Conservation (phyloP, 2,113 vertebrate genomes). For the Microcebus jonahi region DNA sequence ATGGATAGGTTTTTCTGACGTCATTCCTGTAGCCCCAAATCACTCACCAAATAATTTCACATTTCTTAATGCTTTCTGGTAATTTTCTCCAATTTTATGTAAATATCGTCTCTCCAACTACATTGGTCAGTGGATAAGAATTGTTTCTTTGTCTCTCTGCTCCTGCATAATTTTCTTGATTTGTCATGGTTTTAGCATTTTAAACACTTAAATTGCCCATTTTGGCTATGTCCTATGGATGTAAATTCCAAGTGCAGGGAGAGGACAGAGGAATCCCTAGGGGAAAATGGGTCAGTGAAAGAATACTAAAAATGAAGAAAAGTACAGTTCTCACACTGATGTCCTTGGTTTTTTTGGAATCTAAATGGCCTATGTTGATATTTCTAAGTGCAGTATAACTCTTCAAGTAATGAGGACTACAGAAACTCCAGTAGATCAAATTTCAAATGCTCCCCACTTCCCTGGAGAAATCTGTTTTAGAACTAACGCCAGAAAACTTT, state of each 20-base stretch:
- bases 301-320: neutral
- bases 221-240: neutral
- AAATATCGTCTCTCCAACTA: neutral
- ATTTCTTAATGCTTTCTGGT: slow-evolving; percentile 18
- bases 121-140: neutral
- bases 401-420: neutral
- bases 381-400: slow-evolving; percentile 29
- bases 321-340: neutral
- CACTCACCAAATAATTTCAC: neutral
- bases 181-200: slow-evolving; percentile 11
- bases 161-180: slow-evolving; percentile 21
- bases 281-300: neutral
- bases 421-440: neutral
- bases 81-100: slow-evolving; percentile 47
- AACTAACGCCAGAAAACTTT: neutral
- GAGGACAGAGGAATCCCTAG: neutral
- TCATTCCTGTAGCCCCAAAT: neutral
- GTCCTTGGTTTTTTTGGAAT: neutral
- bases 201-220: neutral
- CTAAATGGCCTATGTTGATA: neutral
- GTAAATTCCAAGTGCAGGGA: slow-evolving; percentile 16
- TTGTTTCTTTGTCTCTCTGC: slow-evolving; percentile 19
- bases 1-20: neutral
- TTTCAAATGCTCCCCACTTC: neutral
- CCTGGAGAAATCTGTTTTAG: slow-evolving; percentile 22